Percentiles rank a stretch among this genome's conserved stretches.
These are phyloP conservation scores for Ondatra zibethicus DNA, from an alignment of 2,113 vertebrate species.

Conservation along the genomic window DNA sequence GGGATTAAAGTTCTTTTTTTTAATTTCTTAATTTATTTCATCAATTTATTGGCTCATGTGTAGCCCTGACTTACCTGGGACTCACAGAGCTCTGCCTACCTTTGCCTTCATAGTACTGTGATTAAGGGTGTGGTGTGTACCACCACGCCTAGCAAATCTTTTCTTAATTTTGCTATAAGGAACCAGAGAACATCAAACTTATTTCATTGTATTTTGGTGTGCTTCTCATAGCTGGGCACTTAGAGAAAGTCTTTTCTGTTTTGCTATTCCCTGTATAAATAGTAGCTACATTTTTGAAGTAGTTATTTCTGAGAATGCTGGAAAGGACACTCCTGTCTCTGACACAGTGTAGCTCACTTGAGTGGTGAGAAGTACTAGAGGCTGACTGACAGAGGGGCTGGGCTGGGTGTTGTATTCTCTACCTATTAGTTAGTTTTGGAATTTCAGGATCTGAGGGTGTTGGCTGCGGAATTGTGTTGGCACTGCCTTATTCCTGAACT, in stretches of 20 bases:
- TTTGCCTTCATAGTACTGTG: neutral
- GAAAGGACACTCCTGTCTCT: neutral
- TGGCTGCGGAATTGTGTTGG: constrained; percentile 1
- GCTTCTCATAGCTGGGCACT: neutral
- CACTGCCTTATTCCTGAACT: constrained; percentile 35
- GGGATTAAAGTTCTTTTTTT: neutral
- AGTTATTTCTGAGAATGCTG: neutral
- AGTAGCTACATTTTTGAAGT: neutral
- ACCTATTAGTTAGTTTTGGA: neutral
- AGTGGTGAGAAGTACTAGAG: constrained; percentile 37
- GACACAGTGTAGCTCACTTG: neutral
- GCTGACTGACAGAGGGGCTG: neutral
- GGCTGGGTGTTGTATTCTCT: neutral
- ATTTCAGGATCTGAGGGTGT: neutral
- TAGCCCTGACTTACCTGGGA: neutral
- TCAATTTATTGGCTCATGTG: too few relatives aligned
- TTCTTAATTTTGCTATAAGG: constrained; percentile 47
- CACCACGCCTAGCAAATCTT: neutral
- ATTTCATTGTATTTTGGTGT: constrained; percentile 30
- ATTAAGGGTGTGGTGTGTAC: neutral
- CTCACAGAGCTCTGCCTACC: neutral
- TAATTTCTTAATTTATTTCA: too few relatives aligned
- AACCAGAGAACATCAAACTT: neutral
- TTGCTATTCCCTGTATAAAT: neutral
- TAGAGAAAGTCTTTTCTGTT: constrained; percentile 34